Conservation (phyloP, 2,888 invertebrate genomes). For the Megaustenia siamemsis region DNA sequence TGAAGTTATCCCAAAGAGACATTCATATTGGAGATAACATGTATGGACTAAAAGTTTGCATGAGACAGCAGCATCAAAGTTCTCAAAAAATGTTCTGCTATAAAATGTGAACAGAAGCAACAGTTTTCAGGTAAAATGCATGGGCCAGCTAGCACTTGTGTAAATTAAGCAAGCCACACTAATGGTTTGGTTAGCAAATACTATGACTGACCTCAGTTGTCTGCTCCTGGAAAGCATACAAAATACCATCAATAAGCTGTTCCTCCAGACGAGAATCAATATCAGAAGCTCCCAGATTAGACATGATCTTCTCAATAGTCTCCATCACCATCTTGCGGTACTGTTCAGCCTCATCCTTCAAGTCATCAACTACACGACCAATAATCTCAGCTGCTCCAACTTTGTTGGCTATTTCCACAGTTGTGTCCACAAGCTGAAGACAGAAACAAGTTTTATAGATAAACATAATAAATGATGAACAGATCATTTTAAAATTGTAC, state of each 20-base stretch:
- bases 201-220: constrained; percentile 90
- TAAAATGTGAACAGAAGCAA: too few relatives aligned
- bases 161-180: too few relatives aligned
- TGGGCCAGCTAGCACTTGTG: too few relatives aligned
- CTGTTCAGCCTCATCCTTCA: constrained; percentile 99
- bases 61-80: too few relatives aligned
- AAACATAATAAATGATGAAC: neutral
- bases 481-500: too few relatives aligned
- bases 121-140: too few relatives aligned
- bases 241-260: constrained; percentile 98
- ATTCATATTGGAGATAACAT: too few relatives aligned
- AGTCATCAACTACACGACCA: constrained; percentile 97
- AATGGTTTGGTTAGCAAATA: neutral
- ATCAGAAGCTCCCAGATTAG: constrained; percentile 97
- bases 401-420: constrained; percentile 99
- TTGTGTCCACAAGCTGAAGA: constrained; percentile 95
- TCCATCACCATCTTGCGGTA: constrained; percentile 99
- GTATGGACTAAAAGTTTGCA: too few relatives aligned
- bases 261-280: constrained; percentile 98
- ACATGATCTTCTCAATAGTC: constrained; percentile 99
- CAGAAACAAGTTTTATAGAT: constrained; percentile 55
- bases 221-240: constrained; percentile 99
- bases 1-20: too few relatives aligned
- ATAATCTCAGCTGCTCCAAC: constrained; percentile 99
- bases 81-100: too few relatives aligned